Base-by-base conservation (phyloP, 1,140 invertebrate species). In the Lepidurus packardi region DNA sequence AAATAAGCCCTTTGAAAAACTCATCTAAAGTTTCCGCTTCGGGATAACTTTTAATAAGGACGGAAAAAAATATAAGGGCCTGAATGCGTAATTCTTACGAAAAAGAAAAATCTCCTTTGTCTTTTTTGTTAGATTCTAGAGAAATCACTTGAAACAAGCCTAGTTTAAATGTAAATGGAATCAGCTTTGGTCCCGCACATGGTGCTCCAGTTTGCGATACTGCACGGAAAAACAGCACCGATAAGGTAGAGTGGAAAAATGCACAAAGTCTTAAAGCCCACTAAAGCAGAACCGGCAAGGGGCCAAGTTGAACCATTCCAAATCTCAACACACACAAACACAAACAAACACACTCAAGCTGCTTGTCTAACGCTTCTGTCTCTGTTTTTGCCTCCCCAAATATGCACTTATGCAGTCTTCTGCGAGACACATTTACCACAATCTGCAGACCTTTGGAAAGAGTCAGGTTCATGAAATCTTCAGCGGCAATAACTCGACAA, bases 351-450 rank as follows among this genome's bases (percentile, higher is more conserved):
- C 8, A 65, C 1, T 21, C 8, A 65, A 21, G 16, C 13, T 7
- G 53, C 53, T 65, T 65, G 6, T 65, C 13, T 7, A 65, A 1
- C 13, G 3, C 13, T 16, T 21, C 21, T 65, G 13, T 65, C 13
- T 7, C 53, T 65, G 9, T 65, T 65, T 65, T 21, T 21, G 21
- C 6, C 53, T 13, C 13, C 53, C 13, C 21, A 65, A 65, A 7
- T 65, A n/a, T n/a, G 53, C 53, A 65, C 53, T 65, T 65, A 65
- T 65, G 53, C 53, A 65, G 53, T 65, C 21, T 65, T 65, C n/a
- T 65, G 53, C 8, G 53, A 13, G 21, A 16, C 53, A 21, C 21
- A 65, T 65, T 65, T 21, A n/a, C n/a, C 53, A 65, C 9, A 65
- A 65, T 65, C 53, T 65, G 16, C 53, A 65, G 21, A 65, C 21